These are phyloP conservation scores for Paragorgia papillata DNA, from an alignment of 92 coral and sea anemone species.

Conservation along the genomic window DNA sequence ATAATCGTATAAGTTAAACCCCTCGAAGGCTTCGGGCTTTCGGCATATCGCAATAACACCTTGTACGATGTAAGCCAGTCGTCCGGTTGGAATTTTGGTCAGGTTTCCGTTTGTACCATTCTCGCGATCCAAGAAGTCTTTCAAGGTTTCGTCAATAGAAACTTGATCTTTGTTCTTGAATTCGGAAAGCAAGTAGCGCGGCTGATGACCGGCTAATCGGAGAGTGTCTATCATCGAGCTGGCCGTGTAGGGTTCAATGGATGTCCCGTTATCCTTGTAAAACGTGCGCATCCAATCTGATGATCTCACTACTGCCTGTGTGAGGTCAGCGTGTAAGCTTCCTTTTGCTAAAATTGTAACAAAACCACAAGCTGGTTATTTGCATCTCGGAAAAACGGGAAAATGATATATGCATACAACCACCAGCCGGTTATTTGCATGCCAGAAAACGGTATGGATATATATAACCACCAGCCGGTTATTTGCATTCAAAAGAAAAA, in stretches of 20 bases:
- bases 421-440: too few species aligned
- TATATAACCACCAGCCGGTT: too few species aligned
- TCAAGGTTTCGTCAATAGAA: slow-evolving; percentile 17
- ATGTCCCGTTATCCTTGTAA: slow-evolving; percentile 37
- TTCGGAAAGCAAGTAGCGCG: background rate
- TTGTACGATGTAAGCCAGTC: slow-evolving; percentile 13
- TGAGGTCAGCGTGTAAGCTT: slow-evolving; percentile 60
- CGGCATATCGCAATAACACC: slow-evolving; percentile 66
- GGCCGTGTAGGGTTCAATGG: background rate
- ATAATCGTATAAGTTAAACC: slow-evolving; percentile 46
- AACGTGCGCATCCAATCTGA: slow-evolving; percentile 72
- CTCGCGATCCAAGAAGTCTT: background rate
- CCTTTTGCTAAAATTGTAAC: background rate
- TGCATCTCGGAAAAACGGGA: too few species aligned
- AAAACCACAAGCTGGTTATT: too few species aligned
- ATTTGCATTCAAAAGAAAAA: too few species aligned
- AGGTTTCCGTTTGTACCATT: slow-evolving; percentile 2
- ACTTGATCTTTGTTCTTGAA: background rate
- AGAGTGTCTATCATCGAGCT: background rate
- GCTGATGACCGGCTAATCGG: slow-evolving; percentile 9
- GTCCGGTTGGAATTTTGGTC: background rate
- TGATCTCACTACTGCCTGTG: slow-evolving; percentile 75
- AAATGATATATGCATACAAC: too few species aligned
- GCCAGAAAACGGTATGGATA: too few species aligned
- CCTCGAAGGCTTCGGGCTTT: slow-evolving; percentile 60